Base-by-base conservation (phyloP, 2,888 invertebrate species). In the Tiliacea citrago region DNA sequence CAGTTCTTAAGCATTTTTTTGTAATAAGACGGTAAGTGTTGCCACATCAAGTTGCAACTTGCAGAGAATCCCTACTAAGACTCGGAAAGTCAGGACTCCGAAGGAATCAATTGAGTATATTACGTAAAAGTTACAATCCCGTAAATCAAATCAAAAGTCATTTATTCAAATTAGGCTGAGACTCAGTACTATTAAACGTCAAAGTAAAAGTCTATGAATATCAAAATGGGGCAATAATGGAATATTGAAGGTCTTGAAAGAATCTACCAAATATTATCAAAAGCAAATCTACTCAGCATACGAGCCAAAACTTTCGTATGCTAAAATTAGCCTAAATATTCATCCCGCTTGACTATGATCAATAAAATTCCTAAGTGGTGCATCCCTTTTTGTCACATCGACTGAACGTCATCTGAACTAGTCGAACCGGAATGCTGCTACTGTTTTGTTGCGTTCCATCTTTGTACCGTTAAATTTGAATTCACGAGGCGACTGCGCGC, bases 391-490 rank as follows among this genome's bases (percentile, higher is more conserved):
- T 95, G 93, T 90, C 91, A 89, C 88, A 88, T 84, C 89, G n/a
- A n/a, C n/a, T n/a, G n/a, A n/a, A n/a, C 87, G 89, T 90, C 92
- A 91, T 89, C 89, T 88, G 86, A 89, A 89, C 92, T 88, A 87
- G 88, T 90, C 88, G 77, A 84, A 85, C 84, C 87, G 94, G 94
- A 95, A 95, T 94, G 94, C 92, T 84, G 87, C 81, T 82, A 81
- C 85, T 85, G 93, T 94, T 93, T 95, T 95, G 92, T 95, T 95
- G 94, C 95, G 94, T 95, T 95, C 95, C 93, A 74, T 75, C 85
- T 88, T 86, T 87, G 92, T 96, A 93, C 96, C 96, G 96, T 96
- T 96, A 95, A 93, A 94, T 95, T 95, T 95, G 94, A 95, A 95
- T 96, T 92, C 90, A 92, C 90, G 82, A 81, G 80, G 88, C 73